These are phyloP conservation scores for Oryzias celebensis DNA, from an alignment of 2,113 vertebrate species.

Conservation along the genomic window DNA sequence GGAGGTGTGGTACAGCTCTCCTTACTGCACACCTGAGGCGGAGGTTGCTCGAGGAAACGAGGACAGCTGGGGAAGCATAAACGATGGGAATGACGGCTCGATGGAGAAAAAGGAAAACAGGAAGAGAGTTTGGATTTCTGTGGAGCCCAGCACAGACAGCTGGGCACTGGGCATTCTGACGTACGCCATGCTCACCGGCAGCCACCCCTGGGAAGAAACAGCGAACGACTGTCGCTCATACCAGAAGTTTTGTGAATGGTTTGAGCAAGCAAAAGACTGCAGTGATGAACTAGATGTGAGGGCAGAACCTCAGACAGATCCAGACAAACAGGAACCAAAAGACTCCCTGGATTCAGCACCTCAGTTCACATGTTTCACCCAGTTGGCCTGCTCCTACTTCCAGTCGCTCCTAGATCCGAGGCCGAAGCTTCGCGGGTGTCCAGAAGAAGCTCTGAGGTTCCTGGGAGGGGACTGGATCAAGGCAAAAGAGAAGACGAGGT, in stretches of 20 bases:
- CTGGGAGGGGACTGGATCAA: conserved; percentile 70
- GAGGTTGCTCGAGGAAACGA: conserved; percentile 56
- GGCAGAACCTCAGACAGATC: conserved; percentile 10
- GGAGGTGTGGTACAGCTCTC: conserved; percentile 79
- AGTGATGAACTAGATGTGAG: conserved; percentile 35
- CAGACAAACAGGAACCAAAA: neutral
- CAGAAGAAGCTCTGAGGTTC: conserved; percentile 70
- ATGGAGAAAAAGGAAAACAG: conserved; percentile 21
- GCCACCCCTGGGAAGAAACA: conserved; percentile 82
- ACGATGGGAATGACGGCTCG: neutral
- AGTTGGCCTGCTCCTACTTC: conserved; percentile 74
- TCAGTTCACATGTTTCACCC: conserved; percentile 75
- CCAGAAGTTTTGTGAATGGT: conserved; percentile 78
- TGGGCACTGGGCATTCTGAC: conserved; percentile 87
- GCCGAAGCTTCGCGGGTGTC: conserved; percentile 67
- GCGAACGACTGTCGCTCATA: conserved; percentile 75
- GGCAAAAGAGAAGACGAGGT: conserved; percentile 49
- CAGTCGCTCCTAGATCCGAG: conserved; percentile 77
- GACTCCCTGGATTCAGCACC: conserved; percentile 26
- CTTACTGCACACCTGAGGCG: conserved; percentile 84
- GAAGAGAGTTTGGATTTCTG: conserved; percentile 59
- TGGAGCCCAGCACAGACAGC: conserved; percentile 81
- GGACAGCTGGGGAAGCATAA: conserved; percentile 23
- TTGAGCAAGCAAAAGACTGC: conserved; percentile 34
- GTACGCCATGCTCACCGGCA: conserved; percentile 82